These are phyloP conservation scores for Phalacrocorax pelagicus DNA, from an alignment of 2,113 vertebrate genomes.

Conservation along the genomic window DNA sequence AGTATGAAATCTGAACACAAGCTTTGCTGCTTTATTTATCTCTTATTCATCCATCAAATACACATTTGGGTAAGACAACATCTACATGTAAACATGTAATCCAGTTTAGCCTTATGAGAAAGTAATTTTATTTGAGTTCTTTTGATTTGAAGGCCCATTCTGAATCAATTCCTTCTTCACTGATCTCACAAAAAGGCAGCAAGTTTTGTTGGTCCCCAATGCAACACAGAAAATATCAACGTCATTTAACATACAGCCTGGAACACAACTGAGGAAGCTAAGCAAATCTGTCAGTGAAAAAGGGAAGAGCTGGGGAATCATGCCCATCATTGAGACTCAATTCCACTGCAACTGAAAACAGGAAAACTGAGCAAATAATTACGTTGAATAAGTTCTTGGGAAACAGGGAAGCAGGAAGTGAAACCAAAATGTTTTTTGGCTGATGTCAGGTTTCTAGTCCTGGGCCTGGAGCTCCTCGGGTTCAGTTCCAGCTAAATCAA, in stretches of 20 bases:
- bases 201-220: background rate
- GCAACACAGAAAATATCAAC: background rate
- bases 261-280: background rate
- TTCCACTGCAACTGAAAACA: background rate
- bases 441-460: background rate
- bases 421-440: background rate
- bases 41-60: background rate
- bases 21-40: background rate
- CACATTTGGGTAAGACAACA: background rate
- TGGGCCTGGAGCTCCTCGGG: background rate
- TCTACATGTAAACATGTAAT: background rate
- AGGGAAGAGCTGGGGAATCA: background rate
- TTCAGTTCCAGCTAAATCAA: background rate
- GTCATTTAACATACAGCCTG: background rate
- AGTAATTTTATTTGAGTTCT: background rate
- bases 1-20: background rate
- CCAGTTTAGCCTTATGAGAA: background rate
- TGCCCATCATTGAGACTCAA: background rate
- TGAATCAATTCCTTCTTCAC: background rate
- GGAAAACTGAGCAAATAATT: background rate
- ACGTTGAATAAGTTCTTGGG: background rate
- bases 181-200: background rate
- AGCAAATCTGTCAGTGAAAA: background rate
- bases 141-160: background rate
- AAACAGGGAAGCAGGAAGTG: background rate